phyloP scores from a whole-genome alignment of 2,888 invertebrate species.

The Heliconius erato region DNA sequence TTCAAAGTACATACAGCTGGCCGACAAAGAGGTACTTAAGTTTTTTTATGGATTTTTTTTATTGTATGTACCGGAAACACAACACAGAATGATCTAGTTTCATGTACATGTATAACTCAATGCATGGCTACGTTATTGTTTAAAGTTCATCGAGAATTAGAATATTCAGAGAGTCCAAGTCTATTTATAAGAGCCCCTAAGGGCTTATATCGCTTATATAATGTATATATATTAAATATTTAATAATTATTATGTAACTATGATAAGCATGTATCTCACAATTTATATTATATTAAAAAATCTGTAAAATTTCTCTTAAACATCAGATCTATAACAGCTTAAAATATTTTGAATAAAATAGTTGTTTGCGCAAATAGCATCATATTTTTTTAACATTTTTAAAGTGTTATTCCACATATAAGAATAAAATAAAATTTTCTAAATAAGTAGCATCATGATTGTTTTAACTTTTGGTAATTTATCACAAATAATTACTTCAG shows the following conservation, averaged over 20 bases:
- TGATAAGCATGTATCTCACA: not conserved
- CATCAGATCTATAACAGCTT: not conserved
- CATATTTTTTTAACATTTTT: too few relatives aligned
- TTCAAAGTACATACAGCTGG: slow-evolving; percentile 42
- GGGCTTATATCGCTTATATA: not conserved
- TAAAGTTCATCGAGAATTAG: slow-evolving; percentile 14
- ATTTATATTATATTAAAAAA: not conserved
- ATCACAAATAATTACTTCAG: too few relatives aligned
- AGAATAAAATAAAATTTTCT: too few relatives aligned
- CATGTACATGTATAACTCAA: not conserved
- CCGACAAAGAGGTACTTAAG: slow-evolving; percentile 10
- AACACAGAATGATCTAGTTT: slow-evolving; percentile 20
- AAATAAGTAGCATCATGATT: not conserved
- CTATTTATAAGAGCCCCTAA: not conserved
- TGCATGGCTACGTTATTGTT: slow-evolving; percentile 10
- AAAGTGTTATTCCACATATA: too few relatives aligned
- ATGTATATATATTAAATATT: not conserved
- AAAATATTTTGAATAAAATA: not conserved
- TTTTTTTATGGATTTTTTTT: slow-evolving; percentile 14
- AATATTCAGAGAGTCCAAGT: slow-evolving; percentile 3
- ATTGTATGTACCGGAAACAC: slow-evolving; percentile 19
- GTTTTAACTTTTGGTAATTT: not conserved
- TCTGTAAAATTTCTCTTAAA: not conserved
- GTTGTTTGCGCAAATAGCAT: not conserved
- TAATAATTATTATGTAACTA: not conserved